A percentile compares a stretch with the other conserved stretches of the same genome.
These are phyloP conservation scores for Parochlus steinenii DNA, from an alignment of 2,888 invertebrate genomes.

Conservation along the genomic window DNA sequence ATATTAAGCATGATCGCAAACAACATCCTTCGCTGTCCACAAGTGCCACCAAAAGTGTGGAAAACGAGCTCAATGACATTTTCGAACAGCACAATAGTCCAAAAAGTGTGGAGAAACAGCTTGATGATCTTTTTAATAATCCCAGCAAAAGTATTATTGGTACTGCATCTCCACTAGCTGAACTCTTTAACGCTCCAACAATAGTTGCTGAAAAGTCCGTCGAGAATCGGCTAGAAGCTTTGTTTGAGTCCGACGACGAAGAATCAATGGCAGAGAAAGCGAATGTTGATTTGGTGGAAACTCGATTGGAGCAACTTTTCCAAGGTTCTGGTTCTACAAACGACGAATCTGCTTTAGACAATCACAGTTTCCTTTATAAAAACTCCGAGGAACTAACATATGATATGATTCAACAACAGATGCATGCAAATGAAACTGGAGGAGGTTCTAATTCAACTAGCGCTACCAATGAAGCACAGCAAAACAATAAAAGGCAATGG, in stretches of 20 bases:
- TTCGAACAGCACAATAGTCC: conserved; percentile 25
- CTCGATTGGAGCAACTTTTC: conserved; percentile 28
- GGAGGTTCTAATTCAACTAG: no score
- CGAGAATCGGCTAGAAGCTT: conserved; percentile 28
- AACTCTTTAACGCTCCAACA: conserved; percentile 11
- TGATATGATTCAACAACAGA: conserved; percentile 11
- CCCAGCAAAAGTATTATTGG: conserved; percentile 7
- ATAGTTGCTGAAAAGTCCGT: conserved; percentile 22
- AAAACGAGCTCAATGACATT: conserved; percentile 23
- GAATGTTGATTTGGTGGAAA: conserved; percentile 23
- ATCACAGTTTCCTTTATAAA: conserved; percentile 9
- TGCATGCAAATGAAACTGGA: conserved; percentile 2
- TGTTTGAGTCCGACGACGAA: conserved; percentile 23
- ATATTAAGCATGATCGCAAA: conserved; percentile 3
- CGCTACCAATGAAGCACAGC: neutral
- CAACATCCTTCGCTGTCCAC: conserved; percentile 14
- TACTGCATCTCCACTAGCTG: conserved; percentile 8
- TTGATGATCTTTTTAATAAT: conserved; percentile 20
- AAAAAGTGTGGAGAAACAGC: conserved; percentile 21
- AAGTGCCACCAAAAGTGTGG: conserved; percentile 16
- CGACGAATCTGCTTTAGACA: conserved; percentile 11
- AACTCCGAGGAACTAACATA: conserved; percentile 6
- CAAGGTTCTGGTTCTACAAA: conserved; percentile 17
- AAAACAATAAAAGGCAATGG: conserved; percentile 15
- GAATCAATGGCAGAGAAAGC: conserved; percentile 17